These are phyloP conservation scores for Aromia moschata DNA, from an alignment of 2,888 invertebrate species.

Conservation along the genomic window DNA sequence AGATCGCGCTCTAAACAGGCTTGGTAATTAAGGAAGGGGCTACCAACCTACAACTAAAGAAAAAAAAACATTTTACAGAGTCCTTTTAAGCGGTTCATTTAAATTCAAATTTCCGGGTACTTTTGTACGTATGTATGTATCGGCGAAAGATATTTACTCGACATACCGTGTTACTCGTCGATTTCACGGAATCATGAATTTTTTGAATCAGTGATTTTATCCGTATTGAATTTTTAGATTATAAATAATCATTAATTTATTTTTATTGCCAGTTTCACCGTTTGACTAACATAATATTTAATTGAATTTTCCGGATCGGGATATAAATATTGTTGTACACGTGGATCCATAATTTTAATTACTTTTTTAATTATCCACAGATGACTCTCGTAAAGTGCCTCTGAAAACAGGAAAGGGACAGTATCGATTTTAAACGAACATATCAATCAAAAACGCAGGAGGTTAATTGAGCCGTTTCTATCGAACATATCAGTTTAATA, in stretches of 20 bases:
- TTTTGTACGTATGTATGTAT: too few relatives aligned
- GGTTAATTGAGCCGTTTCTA: neutral
- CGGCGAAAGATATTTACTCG: constrained; percentile 2
- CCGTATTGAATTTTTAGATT: constrained; percentile 13
- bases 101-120: too few relatives aligned
- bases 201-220: constrained; percentile 10
- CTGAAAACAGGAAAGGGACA: neutral
- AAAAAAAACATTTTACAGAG: too few relatives aligned
- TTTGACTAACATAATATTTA: constrained; percentile 14
- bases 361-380: constrained; percentile 26
- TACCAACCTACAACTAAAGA: too few relatives aligned
- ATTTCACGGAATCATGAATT: neutral
- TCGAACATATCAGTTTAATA: neutral
- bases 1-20: too few relatives aligned
- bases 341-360: constrained; percentile 33
- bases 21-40: too few relatives aligned
- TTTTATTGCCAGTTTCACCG: constrained; percentile 18
- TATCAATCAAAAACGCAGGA: neutral
- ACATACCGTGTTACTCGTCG: constrained; percentile 4
- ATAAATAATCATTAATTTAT: constrained; percentile 23
- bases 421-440: neutral
- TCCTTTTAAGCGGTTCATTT: too few relatives aligned
- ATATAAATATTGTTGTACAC: constrained; percentile 24
- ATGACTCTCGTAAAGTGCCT: constrained; percentile 14
- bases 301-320: constrained; percentile 25